These are phyloP conservation scores for Aptenodytes forsteri DNA, from an alignment of 2,113 vertebrate species.

Conservation along the genomic window DNA sequence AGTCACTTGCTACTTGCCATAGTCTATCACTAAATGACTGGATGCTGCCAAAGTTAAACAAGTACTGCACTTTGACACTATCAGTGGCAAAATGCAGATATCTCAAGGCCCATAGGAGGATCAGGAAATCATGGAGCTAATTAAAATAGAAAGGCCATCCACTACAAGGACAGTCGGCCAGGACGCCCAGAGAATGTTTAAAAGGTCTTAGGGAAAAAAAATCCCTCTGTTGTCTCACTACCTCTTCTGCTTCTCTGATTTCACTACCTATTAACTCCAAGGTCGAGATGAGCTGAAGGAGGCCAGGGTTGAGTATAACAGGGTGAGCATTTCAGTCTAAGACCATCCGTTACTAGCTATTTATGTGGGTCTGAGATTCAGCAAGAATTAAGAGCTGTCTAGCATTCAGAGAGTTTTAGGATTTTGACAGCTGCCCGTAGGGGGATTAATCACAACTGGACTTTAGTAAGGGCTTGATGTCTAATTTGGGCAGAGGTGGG, in stretches of 20 bases:
- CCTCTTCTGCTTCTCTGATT: not conserved
- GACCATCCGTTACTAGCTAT: not conserved
- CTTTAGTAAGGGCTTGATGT: not conserved
- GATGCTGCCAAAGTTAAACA: not conserved
- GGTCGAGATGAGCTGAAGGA: not conserved
- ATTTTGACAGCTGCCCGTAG: not conserved
- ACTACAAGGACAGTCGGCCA: not conserved
- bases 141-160: not conserved
- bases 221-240: not conserved
- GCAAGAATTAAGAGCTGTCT: not conserved
- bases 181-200: not conserved
- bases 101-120: not conserved
- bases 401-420: not conserved
- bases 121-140: not conserved
- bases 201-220: not conserved
- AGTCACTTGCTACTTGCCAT: not conserved
- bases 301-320: not conserved
- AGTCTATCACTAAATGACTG: not conserved
- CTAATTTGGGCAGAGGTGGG: not conserved
- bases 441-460: not conserved
- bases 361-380: not conserved
- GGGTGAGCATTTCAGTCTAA: not conserved
- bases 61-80: not conserved
- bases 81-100: not conserved
- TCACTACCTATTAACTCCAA: not conserved